Evolutionary conservation across 2,797 vertebrate genomes (phyloP).

Genomic region (Ceryle rudis): DNA sequence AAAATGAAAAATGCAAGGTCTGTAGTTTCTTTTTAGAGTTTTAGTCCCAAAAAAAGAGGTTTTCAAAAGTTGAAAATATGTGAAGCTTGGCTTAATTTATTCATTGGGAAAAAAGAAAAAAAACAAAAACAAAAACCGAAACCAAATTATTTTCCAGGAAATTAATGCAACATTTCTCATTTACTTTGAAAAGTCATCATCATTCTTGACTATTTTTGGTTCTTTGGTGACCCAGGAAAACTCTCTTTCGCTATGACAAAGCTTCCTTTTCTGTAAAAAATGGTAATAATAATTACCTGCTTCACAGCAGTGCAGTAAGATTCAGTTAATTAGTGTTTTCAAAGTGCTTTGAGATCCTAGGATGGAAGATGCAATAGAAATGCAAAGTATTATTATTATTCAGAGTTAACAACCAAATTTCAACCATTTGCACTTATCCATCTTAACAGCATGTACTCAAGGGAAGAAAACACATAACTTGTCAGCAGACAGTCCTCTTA

Average conservation of each 20-base stretch:
- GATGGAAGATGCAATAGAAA: constrained; percentile 74
- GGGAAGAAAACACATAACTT: constrained; percentile 80
- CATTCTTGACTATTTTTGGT: constrained; percentile 27
- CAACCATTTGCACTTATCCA: constrained; percentile 78
- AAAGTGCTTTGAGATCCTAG: constrained; percentile 72
- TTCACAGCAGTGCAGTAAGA: constrained; percentile 50
- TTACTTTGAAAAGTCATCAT: constrained; percentile 38
- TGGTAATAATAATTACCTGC: constrained; percentile 65
- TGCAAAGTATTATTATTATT: constrained; percentile 81
- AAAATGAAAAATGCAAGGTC: constrained; percentile 4
- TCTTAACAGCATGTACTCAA: constrained; percentile 76
- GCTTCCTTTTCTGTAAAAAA: constrained; percentile 42
- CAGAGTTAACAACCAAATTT: constrained; percentile 80
- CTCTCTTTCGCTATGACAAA: constrained; percentile 37
- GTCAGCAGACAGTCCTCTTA: constrained; percentile 80
- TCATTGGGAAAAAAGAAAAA: background rate
- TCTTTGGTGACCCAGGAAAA: constrained; percentile 40
- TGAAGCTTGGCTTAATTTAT: constrained; percentile 14
- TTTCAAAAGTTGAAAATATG: background rate
- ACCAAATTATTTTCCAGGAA: constrained; percentile 39
- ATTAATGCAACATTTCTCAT: constrained; percentile 17
- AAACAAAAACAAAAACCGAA: background rate
- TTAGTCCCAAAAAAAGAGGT: background rate
- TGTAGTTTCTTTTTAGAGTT: background rate
- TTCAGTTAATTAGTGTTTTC: constrained; percentile 70